phyloP scores from a whole-genome alignment of 2,113 vertebrate genomes.

The Pygoscelis antarcticus region DNA sequence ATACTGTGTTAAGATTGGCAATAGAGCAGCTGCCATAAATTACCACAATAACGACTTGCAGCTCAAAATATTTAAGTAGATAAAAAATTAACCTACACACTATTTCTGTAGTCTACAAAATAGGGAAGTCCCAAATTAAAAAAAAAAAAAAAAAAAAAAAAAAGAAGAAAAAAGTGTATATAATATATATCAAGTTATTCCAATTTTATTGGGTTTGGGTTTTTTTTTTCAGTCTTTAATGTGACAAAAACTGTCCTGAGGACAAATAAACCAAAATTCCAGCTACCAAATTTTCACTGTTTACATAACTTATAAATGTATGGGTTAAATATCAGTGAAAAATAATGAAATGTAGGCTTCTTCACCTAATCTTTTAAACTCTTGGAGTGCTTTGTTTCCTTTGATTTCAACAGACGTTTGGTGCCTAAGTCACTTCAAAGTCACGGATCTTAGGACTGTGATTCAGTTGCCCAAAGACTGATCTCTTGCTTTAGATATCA shows the following conservation, averaged over 20 bases:
- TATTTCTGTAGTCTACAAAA: conserved; percentile 29
- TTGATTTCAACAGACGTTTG: not conserved
- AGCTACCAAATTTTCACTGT: not conserved
- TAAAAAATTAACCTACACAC: conserved; percentile 52
- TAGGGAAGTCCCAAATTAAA: not conserved
- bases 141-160: no score
- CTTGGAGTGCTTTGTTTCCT: not conserved
- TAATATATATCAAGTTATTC: rapidly evolving
- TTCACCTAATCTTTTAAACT: not conserved
- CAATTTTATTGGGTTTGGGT: rapidly evolving
- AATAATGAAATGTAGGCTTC: not conserved
- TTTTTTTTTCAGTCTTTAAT: not conserved
- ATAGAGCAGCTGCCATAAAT: conserved; percentile 72
- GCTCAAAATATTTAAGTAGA: conserved; percentile 68
- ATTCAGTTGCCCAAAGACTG: not conserved
- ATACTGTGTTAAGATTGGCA: conserved; percentile 73
- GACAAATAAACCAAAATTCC: not conserved
- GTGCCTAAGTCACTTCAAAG: not conserved
- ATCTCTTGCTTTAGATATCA: not conserved
- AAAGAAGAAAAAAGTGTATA: not conserved
- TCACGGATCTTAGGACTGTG: not conserved
- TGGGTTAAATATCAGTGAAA: not conserved
- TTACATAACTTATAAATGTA: not conserved
- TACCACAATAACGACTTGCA: conserved; percentile 70
- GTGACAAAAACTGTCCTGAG: not conserved